Base-by-base conservation (phyloP, 2,113 vertebrate species). In the Mustelus asterias region DNA sequence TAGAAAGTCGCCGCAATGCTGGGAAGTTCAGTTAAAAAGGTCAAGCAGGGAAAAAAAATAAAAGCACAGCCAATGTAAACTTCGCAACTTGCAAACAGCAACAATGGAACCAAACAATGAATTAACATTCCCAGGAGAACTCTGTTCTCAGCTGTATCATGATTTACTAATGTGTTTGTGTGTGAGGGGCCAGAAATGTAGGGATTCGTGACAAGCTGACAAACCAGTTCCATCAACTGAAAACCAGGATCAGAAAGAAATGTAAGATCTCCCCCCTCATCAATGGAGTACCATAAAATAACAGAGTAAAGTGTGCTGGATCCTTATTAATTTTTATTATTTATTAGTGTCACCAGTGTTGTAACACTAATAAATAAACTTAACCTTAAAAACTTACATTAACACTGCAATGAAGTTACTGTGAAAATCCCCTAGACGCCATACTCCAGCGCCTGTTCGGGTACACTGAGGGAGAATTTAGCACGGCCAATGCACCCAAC, bases 41-140 rank as follows among this genome's bases (percentile, higher is more conserved):
- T 41, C 37, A 44, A 2, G 16, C 80, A 83, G 80, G 37, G 41
- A 44, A 54, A 54, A 54, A 83, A 83, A 41, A 83, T 41, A 83
- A 83, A 83, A 83, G 80, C 18, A 7, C 41, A 44, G 80, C 80
- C 80, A 83, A 83, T 1, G 6, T 83, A 83, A 83, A 92, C 29
- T 11, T 60, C n/a, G 14, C 88, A 90, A 90, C 26, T 63, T 33
- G 13, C 88, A 90, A 90, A 60, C 44, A 85, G 18, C 86, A 92
- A 92, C 29, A 63, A 2, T 60, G 29, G n/a, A 33, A 92, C 29
- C 88, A 92, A 92, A 92, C 88, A 92, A 92, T 92, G 88, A 33
- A 63, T 58, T n/a, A 33, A 60, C 58, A 33, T 63, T 92, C 88
- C 29, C 88, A 92, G 11, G 54, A 92, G 58, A 92, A 16, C 29